phyloP scores from a whole-genome alignment of 2,113 vertebrate genomes.

The Plectropomus leopardus region DNA sequence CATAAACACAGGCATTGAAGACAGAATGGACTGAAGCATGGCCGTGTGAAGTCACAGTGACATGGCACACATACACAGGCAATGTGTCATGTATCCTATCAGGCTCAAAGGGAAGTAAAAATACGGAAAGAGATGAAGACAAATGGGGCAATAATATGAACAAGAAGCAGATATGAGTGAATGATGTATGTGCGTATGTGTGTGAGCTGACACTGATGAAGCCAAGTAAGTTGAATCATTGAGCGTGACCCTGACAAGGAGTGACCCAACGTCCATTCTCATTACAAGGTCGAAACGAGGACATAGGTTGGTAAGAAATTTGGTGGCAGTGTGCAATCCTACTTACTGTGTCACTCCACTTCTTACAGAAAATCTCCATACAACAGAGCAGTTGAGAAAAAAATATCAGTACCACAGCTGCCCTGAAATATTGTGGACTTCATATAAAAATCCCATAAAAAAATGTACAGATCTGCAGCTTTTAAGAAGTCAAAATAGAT shows the following conservation, averaged over 20 bases:
- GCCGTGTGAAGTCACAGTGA: constrained; percentile 46
- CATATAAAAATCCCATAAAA: constrained; percentile 33
- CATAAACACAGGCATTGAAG: constrained; percentile 49
- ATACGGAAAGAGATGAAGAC: background rate
- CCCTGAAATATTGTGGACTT: constrained; percentile 29
- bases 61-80: constrained; percentile 48
- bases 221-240: constrained; percentile 33
- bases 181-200: background rate
- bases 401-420: constrained; percentile 25
- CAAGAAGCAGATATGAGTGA: constrained; percentile 6
- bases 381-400: constrained; percentile 3
- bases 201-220: constrained; percentile 11
- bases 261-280: constrained; percentile 14
- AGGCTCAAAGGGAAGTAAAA: constrained; percentile 21
- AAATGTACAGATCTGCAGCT: too few relatives aligned
- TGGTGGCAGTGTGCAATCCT: background rate
- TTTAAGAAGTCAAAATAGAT: too few relatives aligned
- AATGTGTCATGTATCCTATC: constrained; percentile 29
- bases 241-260: constrained; percentile 20
- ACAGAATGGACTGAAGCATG: constrained; percentile 34
- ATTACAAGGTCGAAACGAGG: constrained; percentile 35
- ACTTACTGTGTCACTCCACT: constrained; percentile 15
- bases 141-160: constrained; percentile 32
- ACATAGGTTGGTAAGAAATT: constrained; percentile 14
- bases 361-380: background rate